Percentiles rank a stretch among this genome's conserved stretches.
Conservation (phyloP, 2,113 vertebrate species). For the Condylura cristata region DNA sequence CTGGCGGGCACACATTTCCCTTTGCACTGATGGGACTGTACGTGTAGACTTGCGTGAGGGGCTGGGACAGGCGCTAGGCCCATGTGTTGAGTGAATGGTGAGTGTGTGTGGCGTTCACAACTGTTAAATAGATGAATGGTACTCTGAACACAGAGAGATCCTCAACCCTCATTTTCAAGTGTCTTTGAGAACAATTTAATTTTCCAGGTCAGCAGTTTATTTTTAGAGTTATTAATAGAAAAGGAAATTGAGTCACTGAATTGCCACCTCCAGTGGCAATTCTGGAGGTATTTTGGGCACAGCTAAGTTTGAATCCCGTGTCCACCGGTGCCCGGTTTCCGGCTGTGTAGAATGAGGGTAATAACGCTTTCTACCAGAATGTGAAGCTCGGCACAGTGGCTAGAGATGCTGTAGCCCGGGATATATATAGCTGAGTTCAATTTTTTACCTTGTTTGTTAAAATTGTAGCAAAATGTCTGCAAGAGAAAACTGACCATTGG, state of each 20-base stretch:
- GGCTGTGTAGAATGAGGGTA: neutral
- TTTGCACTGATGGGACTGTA: neutral
- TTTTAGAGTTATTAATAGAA: neutral
- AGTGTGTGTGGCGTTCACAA: neutral
- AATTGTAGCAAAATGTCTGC: neutral
- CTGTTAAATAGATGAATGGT: neutral
- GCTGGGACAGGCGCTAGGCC: neutral
- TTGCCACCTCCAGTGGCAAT: neutral
- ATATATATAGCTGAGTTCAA: neutral
- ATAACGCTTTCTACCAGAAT: neutral
- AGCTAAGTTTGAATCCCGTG: neutral
- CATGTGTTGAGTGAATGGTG: neutral
- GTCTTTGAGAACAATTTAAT: neutral
- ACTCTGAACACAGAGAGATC: neutral
- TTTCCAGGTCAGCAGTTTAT: constrained; percentile 5
- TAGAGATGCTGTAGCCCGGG: neutral
- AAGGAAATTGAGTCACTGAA: neutral
- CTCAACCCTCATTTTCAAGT: neutral
- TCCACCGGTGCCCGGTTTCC: neutral
- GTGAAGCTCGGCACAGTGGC: neutral
- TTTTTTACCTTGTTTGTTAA: neutral
- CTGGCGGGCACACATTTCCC: neutral
- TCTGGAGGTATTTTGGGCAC: neutral
- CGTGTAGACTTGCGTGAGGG: neutral
- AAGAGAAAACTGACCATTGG: neutral